Base-by-base conservation (phyloP, 2,888 invertebrate genomes). In the Dioctria rufipes region DNA sequence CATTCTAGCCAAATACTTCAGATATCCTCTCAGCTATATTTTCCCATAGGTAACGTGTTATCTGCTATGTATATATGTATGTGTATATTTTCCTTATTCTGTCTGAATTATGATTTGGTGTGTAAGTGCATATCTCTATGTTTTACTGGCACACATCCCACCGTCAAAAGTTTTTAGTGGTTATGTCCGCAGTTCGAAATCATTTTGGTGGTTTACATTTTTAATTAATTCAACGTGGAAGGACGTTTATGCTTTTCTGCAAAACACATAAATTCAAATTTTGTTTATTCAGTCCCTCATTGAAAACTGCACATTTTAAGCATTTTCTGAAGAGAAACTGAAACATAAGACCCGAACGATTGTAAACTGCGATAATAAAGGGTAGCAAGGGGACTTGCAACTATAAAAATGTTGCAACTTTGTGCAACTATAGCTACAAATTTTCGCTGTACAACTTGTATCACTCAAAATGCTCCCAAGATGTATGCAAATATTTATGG, bases 401-500 rank as follows among this genome's bases (percentile, higher is more conserved):
- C 11, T 11, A 54, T 54, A 54, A 54, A 54, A 54, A 4, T 54
- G 54, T 54, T 54, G 54, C 54, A 11, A 54, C 54, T 54, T 54
- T 54, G 54, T 54, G 54, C 54, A 54, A 54, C 54, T 54, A n/a
- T n/a, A 54, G 54, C 54, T 54, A n/a, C 54, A 54, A 54, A 54
- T 54, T 54, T 54, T n/a, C 11, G 11, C n/a, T 54, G 6, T 54
- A 8, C 11, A 54, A 54, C 54, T 54, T 54, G 54, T 54, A 54
- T 54, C 54, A 54, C 11, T 54, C 54, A 54, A 54, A 54, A 54
- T 54, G 54, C 4, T 54, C 11, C 54, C 11, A n/a, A 73, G n/a
- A 39, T 60, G 40, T 42, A 25, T 63, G 11, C 37, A 11, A 67
- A 37, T 73, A 73, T 60, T 73, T 73, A 73, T 73, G 73, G 58